Evolutionary conservation across 2,888 invertebrate genomes (phyloP).

Genomic region (Lasioglossum morio): DNA sequence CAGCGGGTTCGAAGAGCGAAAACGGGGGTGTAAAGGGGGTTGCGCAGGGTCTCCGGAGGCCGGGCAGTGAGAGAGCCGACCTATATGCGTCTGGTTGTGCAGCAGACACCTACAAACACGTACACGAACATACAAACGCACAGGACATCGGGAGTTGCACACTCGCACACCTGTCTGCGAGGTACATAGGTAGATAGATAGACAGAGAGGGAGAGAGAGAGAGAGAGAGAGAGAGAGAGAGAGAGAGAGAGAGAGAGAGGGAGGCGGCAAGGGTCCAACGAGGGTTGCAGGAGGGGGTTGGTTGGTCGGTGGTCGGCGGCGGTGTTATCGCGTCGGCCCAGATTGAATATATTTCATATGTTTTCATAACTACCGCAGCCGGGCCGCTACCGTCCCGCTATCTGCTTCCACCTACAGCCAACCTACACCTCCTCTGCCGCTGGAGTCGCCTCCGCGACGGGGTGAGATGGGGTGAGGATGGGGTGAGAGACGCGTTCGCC

Average conservation of each 20-base stretch:
- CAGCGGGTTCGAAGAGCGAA: conserved; percentile 44
- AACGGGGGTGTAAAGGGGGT: conserved; percentile 24
- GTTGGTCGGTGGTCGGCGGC: conserved; percentile 68
- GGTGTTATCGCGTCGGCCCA: conserved; percentile 81
- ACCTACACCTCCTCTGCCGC: conserved; percentile 42
- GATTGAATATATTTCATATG: conserved; percentile 85
- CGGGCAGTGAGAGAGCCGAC: conserved; percentile 29
- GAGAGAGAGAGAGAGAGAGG: not conserved
- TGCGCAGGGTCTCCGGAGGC: conserved; percentile 51
- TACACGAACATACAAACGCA: not conserved
- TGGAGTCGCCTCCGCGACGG: conserved; percentile 40
- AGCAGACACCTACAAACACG: not conserved
- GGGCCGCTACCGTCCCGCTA: conserved; percentile 71
- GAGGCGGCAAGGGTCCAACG: conserved; percentile 47
- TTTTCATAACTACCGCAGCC: conserved; percentile 75
- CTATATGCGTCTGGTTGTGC: conserved; percentile 24
- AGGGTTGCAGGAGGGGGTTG: conserved; percentile 41
- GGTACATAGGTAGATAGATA: conserved; percentile 21
- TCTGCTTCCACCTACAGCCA: conserved; percentile 62
- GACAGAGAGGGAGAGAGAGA: not conserved
- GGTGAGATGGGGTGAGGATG: not conserved
- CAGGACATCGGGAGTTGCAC: not conserved
- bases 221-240: not conserved
- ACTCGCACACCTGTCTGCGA: conserved; percentile 25
- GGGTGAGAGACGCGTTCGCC: conserved; percentile 5